These are phyloP conservation scores for Corynorhinus townsendii DNA, from an alignment of 2,113 vertebrate species.

Conservation along the genomic window DNA sequence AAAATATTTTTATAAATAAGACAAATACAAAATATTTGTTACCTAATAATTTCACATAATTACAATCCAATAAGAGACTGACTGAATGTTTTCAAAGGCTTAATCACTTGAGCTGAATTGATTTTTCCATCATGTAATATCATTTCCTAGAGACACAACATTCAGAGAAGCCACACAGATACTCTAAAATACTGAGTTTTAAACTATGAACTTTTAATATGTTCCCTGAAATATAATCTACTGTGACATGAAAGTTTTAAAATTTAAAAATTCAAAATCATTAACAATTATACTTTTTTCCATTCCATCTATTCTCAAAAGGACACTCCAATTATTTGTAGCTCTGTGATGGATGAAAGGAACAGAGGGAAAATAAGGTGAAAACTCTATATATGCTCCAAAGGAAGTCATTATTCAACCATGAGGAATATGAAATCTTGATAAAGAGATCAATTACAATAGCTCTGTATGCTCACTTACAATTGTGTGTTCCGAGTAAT, in stretches of 20 bases:
- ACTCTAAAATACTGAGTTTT: background rate
- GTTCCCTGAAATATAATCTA: background rate
- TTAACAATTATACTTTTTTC: background rate
- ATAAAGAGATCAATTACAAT: constrained; percentile 36
- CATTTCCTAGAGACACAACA: background rate
- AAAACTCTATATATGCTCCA: background rate
- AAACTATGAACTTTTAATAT: background rate
- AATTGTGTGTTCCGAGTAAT: background rate
- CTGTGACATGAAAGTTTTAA: background rate
- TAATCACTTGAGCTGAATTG: background rate
- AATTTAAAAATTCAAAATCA: background rate
- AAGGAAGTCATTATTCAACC: constrained; percentile 16
- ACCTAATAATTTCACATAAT: background rate
- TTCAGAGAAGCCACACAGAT: background rate
- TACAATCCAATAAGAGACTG: background rate
- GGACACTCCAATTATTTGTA: background rate
- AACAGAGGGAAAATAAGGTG: background rate
- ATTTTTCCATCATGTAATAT: background rate
- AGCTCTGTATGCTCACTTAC: background rate
- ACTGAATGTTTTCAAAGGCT: background rate
- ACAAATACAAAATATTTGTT: background rate
- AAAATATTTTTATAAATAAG: background rate
- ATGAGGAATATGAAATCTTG: constrained; percentile 19
- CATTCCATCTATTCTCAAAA: background rate
- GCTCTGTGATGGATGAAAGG: constrained; percentile 33